phyloP scores from a whole-genome alignment of 2,113 vertebrate genomes.

The Nansenia antarctica region DNA sequence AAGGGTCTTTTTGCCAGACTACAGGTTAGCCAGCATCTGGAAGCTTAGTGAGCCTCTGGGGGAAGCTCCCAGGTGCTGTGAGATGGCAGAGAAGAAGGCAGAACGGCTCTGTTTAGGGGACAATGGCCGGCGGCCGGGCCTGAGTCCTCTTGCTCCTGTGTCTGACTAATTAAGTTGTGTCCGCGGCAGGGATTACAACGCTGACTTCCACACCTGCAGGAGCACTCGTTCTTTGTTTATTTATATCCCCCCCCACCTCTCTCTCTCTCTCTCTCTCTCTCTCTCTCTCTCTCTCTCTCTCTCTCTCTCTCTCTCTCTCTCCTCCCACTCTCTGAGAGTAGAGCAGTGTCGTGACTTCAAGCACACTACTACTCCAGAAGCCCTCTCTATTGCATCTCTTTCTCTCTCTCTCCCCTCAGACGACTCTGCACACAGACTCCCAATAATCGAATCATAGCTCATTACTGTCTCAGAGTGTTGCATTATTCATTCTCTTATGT shows the following conservation, averaged over 20 bases:
- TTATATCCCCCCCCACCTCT: neutral
- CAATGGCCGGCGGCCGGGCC: neutral
- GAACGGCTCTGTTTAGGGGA: neutral
- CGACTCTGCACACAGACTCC: constrained; percentile 55
- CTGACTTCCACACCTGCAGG: constrained; percentile 38
- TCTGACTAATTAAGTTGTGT: constrained; percentile 27
- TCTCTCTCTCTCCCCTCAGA: constrained; percentile 16
- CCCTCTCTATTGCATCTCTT: neutral
- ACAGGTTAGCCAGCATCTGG: neutral
- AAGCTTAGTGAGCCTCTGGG: neutral
- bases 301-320: constrained; percentile 14
- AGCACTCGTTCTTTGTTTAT: no score
- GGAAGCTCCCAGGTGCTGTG: neutral
- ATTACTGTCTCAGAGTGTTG: constrained; percentile 54
- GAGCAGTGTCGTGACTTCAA: no score
- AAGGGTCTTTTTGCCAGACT: neutral
- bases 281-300: constrained; percentile 19
- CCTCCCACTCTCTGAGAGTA: constrained; percentile 8
- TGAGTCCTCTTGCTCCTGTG: constrained; percentile 8
- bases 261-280: neutral
- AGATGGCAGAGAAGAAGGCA: constrained; percentile 14
- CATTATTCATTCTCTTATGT: constrained; percentile 57
- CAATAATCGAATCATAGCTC: constrained; percentile 67
- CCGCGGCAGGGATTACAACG: constrained; percentile 29
- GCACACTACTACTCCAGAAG: neutral